These are phyloP conservation scores for Semicossyphus pulcher DNA, from an alignment of 2,113 vertebrate species.

Conservation along the genomic window DNA sequence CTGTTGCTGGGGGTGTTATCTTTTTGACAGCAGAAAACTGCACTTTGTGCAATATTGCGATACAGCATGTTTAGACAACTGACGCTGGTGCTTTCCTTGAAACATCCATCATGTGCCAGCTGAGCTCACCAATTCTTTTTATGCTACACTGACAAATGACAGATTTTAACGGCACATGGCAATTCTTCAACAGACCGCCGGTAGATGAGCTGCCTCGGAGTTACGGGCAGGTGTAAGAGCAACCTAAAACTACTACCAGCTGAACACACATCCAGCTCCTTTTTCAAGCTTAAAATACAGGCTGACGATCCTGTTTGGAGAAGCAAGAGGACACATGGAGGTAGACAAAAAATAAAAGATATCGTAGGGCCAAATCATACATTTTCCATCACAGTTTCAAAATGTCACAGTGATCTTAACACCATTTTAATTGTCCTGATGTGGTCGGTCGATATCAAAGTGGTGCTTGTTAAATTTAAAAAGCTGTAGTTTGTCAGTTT, in stretches of 20 bases:
- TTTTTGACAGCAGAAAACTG: conserved; percentile 21
- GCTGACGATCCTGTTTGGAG: neutral
- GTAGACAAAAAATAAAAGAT: neutral
- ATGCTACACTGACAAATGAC: conserved; percentile 21
- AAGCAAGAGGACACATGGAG: neutral
- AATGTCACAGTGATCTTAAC: neutral
- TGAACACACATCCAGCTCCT: neutral
- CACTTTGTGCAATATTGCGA: conserved; percentile 11
- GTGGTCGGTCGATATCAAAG: neutral
- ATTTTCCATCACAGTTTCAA: neutral
- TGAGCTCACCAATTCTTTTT: conserved; percentile 9
- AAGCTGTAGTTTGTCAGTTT: too few species aligned
- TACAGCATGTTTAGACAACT: neutral
- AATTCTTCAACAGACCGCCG: conserved; percentile 7
- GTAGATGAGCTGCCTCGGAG: neutral
- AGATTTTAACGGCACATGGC: neutral
- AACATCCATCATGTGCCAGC: neutral
- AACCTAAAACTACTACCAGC: neutral
- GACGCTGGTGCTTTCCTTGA: neutral
- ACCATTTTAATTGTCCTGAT: neutral
- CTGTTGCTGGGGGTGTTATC: neutral
- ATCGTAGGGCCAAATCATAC: neutral
- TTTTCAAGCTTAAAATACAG: too few species aligned
- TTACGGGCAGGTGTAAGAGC: neutral
- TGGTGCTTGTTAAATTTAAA: too few species aligned